Base-by-base conservation (phyloP, 2,797 vertebrate species). In the Siniperca obscura region DNA sequence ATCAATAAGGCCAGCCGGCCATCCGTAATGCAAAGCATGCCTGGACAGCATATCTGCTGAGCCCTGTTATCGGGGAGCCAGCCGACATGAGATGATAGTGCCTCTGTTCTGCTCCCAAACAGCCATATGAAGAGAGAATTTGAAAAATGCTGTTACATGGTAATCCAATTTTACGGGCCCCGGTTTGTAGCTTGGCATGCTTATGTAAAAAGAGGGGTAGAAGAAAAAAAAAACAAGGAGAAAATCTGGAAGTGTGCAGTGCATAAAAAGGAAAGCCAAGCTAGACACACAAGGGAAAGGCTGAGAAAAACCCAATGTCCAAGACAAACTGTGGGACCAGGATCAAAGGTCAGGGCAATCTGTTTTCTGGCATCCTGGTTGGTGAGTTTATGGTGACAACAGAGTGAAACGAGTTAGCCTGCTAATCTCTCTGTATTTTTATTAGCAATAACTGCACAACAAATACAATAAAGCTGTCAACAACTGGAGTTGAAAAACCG, bases 101-200 rank as follows among this genome's bases (percentile, higher is more conserved):
- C 68, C 78, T 83, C 81, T 59, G 82, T 85, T 88, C 81, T 82
- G 53, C 83, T 84, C 75, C 76, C 61, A 78, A 83, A 87, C 21
- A 2, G 66, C 76, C 75, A 61, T 46, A 80, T 64, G 76, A 87
- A 87, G 70, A 30, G 76, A 74, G 87, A 92, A 91, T 93, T 74
- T 85, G 76, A 92, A 90, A 92, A 88, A 94, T 83, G 89, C 89
- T 62, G 80, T 85, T 81, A 85, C 87, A 83, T 91, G 88, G 76
- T 91, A 93, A 95, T 94, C 90, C 84, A 91, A 90, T 92, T 94
- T 93, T 93, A 76, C 65, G 50, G 86, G 70, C 64, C 76, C 82
- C 60, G 67, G 71, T 74, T 86, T 86, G 83, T 70, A 82, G 81
- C 78, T 86, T 84, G 85, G 81, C 79, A 70, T 78, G 66, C 75